Evolutionary conservation across 2,888 invertebrate species (phyloP).

Genomic region (Mesopsocus fuscifrons): DNA sequence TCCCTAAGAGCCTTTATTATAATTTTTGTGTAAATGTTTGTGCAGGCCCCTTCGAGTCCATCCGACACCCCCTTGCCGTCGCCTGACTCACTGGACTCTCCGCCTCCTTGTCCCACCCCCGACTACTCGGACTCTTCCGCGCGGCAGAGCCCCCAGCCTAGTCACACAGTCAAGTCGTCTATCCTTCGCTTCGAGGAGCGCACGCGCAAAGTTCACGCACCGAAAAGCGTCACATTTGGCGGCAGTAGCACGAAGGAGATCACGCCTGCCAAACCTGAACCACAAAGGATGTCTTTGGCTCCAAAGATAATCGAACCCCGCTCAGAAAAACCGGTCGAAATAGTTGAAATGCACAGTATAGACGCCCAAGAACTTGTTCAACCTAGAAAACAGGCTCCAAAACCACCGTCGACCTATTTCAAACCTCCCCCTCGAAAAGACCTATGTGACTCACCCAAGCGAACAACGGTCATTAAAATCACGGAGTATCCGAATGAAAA

Average conservation of each 20-base stretch:
- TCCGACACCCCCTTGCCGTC: neutral
- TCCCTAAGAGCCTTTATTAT: too few relatives aligned
- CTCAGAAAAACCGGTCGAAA: constrained; percentile 27
- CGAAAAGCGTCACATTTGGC: constrained; percentile 15
- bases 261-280: constrained; percentile 13
- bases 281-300: constrained; percentile 13
- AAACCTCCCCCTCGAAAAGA: constrained; percentile 24
- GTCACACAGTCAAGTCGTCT: constrained; percentile 3
- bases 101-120: constrained; percentile 32
- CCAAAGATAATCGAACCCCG: constrained; percentile 13
- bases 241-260: constrained; percentile 8
- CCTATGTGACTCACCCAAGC: constrained; percentile 32
- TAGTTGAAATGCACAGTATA: constrained; percentile 54
- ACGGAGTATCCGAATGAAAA: constrained; percentile 40
- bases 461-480: constrained; percentile 45
- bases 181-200: constrained; percentile 3
- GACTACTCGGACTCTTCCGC: constrained; percentile 25
- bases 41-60: too few relatives aligned
- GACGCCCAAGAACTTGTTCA: constrained; percentile 54
- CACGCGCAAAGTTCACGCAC: constrained; percentile 17
- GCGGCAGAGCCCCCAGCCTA: constrained; percentile 1
- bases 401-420: constrained; percentile 51
- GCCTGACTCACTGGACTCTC: neutral
- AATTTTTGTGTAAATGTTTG: too few relatives aligned
- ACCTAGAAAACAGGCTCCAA: constrained; percentile 37